A percentile compares a stretch with the other conserved stretches of the same genome.
Evolutionary conservation across 2,888 invertebrate species (phyloP).

Genomic region (Hirtodrosophila confusa): DNA sequence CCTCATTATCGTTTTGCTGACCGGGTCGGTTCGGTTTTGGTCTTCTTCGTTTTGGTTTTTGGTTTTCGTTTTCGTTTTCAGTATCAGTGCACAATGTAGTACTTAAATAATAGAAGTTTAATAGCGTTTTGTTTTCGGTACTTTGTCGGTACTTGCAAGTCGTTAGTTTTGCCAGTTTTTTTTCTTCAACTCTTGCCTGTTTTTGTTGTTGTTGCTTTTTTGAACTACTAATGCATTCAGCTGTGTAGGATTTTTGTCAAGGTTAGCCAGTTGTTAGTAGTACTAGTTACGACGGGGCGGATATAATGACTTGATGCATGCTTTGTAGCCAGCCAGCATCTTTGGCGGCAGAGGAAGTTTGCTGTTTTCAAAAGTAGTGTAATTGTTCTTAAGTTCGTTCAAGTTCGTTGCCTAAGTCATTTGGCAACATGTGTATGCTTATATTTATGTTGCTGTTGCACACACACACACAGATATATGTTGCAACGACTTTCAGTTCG

Average conservation of each 20-base stretch:
- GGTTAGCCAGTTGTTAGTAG: constrained; percentile 71
- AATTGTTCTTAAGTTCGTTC: constrained; percentile 72
- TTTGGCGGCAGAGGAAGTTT: constrained; percentile 47
- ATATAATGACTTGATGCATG: constrained; percentile 77
- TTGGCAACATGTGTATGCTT: constrained; percentile 58
- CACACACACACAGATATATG: constrained; percentile 19
- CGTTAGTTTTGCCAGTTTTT: constrained; percentile 43
- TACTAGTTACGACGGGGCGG: constrained; percentile 59
- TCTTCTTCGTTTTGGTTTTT: constrained; percentile 46
- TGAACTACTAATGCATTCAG: constrained; percentile 83
- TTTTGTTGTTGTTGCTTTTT: constrained; percentile 42
- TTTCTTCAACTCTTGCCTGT: constrained; percentile 9
- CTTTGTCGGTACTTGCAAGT: constrained; percentile 68
- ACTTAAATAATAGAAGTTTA: constrained; percentile 82
- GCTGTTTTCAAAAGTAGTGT: constrained; percentile 53
- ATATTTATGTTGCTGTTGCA: too few species aligned
- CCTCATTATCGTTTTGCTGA: constrained; percentile 74
- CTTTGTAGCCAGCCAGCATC: constrained; percentile 60
- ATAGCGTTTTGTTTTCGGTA: constrained; percentile 74
- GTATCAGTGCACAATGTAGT: constrained; percentile 81
- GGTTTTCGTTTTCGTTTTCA: constrained; percentile 60
- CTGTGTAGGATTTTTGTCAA: constrained; percentile 83
- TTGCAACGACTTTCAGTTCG: constrained; percentile 57
- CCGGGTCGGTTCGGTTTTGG: constrained; percentile 41
- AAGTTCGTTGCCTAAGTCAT: constrained; percentile 77